Base-by-base conservation (phyloP, 2,888 invertebrate genomes). In the Apodemia duryi region DNA sequence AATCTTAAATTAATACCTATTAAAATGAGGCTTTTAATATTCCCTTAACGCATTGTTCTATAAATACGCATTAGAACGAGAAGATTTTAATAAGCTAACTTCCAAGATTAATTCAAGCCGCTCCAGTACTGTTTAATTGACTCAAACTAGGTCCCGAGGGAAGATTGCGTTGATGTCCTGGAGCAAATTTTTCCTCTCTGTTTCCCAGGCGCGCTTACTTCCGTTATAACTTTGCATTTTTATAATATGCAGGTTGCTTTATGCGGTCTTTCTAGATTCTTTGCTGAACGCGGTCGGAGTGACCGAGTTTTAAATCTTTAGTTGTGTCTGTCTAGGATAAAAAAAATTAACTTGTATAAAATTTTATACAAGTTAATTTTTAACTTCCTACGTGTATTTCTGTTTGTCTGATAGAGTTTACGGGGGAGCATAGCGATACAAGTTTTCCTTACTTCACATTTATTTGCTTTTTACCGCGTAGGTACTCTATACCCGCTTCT, bases 61-160 rank as follows among this genome's bases (percentile, higher is more conserved):
- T 13, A 60, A 60, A 60, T 32, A 60, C 32, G 32, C n/a, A 35
- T 13, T 7, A 60, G 60, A 32, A 32, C 32, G 60, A 60, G 13
- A 32, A 29, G 13, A n/a, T 6, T 32, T 60, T 60, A 35, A 60
- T 43, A 38, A 57, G 32, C 35, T 54, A 38, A 11, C 41, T 41
- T 43, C 57, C 11, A 13, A 63, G 63, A 63, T 63, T 43, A 63
- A 54, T 63, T 43, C 52, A 63, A 63, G 57, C 28, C 57, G 29
- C 41, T 28, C 63, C 41, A 52, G 38, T 57, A 32, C 11, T 32
- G 38, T 63, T 57, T 63, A 63, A 63, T 63, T 63, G 63, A 63
- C 43, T 63, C 41, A 43, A 63, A 57, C 57, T 57, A 54, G 41
- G 10, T 41, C 38, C 60, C 60, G 60, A 11, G 60, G 60, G 60